Base-by-base conservation (phyloP, 1,140 invertebrate genomes). In the Diachasmimorpha longicaudata region DNA sequence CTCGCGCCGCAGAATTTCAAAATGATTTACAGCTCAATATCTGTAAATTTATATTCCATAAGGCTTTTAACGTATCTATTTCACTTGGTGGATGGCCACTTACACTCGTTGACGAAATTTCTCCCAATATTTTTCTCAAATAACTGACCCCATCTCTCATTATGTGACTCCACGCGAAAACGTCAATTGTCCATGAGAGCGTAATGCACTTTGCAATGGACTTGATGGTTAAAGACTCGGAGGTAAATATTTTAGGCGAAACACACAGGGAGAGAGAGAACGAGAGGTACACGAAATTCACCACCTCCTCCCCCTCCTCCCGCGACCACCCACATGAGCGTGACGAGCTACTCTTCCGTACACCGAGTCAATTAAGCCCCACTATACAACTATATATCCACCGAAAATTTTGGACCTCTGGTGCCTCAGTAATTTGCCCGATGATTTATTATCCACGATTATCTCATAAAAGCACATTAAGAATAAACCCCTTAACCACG, bases 11-110 rank as follows among this genome's bases (percentile, higher is more conserved):
- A 83, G 77, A 84, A 85, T 85, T 68, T 76, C 75, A 74, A 79
- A 42, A 77, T 88, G 87, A 88, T 88, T 88, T 88, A 88, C 81
- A 70, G 82, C 81, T 82, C 82, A 86, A 87, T 87, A 86, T 85
- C 46, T 84, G 82, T 78, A 79, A 83, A 87, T 85, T 87, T 86
- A 87, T 87, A 88, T 87, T 86, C 85, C 83, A 84, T 84, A 82
- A 85, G 78, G 23, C 31, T 46, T 55, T 78, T 83, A 83, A 86
- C 84, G 84, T 87, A 85, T 87, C 85, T 87, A 85, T 86, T 87
- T 88, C 85, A 87, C 84, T 88, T 86, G 68, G 44, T 36, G 42
- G 42, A 72, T 63, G 23, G n/a, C 25, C n/a, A 55, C 55, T 52
- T 58, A 72, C 36, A 31, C 71, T 63, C 9, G 19, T 63, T 31